Base-by-base conservation (phyloP, 2,888 invertebrate genomes). In the Netelia virgata region DNA sequence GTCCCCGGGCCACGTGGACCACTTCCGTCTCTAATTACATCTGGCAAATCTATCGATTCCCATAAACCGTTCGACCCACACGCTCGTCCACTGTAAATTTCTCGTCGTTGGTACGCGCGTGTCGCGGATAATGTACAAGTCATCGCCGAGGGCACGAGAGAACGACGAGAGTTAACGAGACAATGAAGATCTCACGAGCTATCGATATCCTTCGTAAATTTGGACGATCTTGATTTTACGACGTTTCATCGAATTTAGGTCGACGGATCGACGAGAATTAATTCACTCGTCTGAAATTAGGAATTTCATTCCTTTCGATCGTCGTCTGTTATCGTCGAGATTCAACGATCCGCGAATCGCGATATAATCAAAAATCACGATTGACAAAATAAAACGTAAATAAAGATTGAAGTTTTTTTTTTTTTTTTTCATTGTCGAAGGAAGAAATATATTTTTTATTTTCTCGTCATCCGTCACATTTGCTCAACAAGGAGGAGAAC, bases 11-110 rank as follows among this genome's bases (percentile, higher is more conserved):
- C 66, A 80, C 68, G 77, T 73, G 86, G 82, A 82, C 79, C 66
- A 85, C 59, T 84, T 80, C 66, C 86, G 28, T 86, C 83, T 88
- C 80, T 90, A 90, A 90, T 90, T 90, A 87, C 85, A 86, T 78
- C 68, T 73, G 81, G 79, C 87, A 80, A 87, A 86, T 28, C 89
- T 86, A 90, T 90, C 90, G 89, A 90, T 89, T 84, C 75, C 86
- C 86, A 84, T 87, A 87, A 88, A 78, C 84, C 70, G 84, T 50
- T 41, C 36, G 70, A 28, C 69, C 84, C 85, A 76, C 77, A 85
- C 87, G 83, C 85, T 83, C 61, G 75, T 77, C 66, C 47, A 36
- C 28, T 57, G 64, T 74, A 43, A 73, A 84, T 82, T 78, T 72
- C n/a, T 53, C 86, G 86, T 88, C 87, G 84, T 89, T 28, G 3